phyloP scores from a whole-genome alignment of 1,140 invertebrate species.

The Drosophila tristis region DNA sequence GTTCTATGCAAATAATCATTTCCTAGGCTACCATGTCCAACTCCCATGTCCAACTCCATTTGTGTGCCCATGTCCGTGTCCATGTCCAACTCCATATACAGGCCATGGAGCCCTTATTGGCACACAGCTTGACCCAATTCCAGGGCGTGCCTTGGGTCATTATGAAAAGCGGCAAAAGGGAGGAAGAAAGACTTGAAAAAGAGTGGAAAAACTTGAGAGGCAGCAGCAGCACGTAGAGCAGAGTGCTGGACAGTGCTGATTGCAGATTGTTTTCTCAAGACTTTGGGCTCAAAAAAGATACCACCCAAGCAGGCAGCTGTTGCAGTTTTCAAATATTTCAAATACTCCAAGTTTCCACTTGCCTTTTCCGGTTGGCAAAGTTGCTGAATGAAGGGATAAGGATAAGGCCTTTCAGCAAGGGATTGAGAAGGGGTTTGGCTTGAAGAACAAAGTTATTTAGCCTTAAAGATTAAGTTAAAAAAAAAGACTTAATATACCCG shows the following conservation, averaged over 20 bases:
- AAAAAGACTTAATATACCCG: too few species aligned
- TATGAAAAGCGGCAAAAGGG: conserved; percentile 37
- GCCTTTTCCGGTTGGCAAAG: conserved; percentile 14
- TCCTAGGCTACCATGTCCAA: conserved; percentile 14
- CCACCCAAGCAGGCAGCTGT: conserved; percentile 42
- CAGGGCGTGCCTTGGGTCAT: conserved; percentile 41
- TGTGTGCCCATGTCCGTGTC: background rate
- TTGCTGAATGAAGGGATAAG: background rate
- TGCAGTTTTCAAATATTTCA: conserved; percentile 52
- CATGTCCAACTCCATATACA: conserved; percentile 8
- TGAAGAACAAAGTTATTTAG: too few species aligned
- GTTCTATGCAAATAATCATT: conserved; percentile 71
- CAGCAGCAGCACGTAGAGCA: conserved; percentile 14
- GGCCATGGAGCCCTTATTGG: conserved; percentile 35
- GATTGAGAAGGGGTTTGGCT: too few species aligned
- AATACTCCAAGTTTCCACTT: conserved; percentile 26
- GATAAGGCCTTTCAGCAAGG: background rate
- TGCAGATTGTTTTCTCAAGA: conserved; percentile 51
- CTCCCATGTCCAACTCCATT: conserved; percentile 41
- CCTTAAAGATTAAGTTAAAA: too few species aligned
- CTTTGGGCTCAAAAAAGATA: conserved; percentile 38
- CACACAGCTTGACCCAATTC: conserved; percentile 45
- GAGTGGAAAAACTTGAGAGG: conserved; percentile 27
- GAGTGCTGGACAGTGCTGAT: conserved; percentile 24
- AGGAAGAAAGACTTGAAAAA: background rate